Percentiles rank a stretch among this genome's conserved stretches.
Conservation (phyloP, 1,140 invertebrate species). For the Tetramorium parvispinum region DNA sequence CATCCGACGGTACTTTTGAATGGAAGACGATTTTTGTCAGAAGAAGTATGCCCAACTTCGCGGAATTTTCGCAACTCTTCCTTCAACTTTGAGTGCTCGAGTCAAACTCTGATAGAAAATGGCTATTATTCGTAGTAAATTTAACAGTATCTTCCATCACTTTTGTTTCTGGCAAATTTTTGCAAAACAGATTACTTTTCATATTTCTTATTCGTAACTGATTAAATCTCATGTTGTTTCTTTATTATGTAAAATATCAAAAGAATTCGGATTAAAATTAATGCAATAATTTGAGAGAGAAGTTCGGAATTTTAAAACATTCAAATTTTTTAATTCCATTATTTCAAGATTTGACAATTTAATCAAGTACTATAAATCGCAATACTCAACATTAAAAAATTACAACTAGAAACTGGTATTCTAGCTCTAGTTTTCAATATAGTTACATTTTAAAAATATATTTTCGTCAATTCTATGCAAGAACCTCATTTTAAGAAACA, state of each 20-base stretch:
- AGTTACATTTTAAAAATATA: not conserved
- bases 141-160: not conserved
- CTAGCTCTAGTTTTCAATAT: not conserved
- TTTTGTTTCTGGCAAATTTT: not conserved
- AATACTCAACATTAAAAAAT: not conserved
- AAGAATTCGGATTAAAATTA: not conserved
- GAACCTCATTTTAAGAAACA: not conserved
- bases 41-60: not conserved
- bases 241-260: not conserved
- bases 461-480: not conserved
- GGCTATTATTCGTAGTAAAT: not conserved
- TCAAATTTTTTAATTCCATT: not conserved
- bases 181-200: not conserved
- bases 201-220: not conserved
- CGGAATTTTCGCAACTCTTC: constrained; percentile 40
- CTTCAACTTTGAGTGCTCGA: not conserved
- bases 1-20: constrained; percentile 19
- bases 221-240: not conserved
- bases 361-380: not conserved
- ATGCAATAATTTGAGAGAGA: not conserved
- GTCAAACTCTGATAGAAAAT: not conserved
- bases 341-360: not conserved
- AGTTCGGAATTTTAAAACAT: not conserved
- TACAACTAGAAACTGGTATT: not conserved
- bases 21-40: not conserved